phyloP scores from a whole-genome alignment of 2,113 vertebrate species.

The Menidia beryllina region DNA sequence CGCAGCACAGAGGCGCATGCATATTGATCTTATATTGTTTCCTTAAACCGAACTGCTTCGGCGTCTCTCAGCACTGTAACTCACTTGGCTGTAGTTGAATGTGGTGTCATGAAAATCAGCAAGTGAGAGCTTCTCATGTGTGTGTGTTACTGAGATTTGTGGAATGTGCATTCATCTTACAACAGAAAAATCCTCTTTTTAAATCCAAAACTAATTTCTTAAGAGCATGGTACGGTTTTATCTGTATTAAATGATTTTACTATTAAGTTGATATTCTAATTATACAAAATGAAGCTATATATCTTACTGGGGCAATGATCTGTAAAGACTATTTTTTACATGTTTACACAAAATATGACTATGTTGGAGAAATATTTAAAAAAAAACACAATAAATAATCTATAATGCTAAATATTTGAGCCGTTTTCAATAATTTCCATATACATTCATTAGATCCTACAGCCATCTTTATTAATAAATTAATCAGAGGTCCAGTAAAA shows the following conservation, averaged over 20 bases:
- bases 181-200: background rate
- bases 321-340: no score
- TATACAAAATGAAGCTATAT: background rate
- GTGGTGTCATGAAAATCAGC: constrained; percentile 38
- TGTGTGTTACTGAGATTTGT: background rate
- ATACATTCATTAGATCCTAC: constrained; percentile 56
- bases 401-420: constrained; percentile 68
- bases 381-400: constrained; percentile 43
- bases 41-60: constrained; percentile 66
- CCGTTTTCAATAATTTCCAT: constrained; percentile 61
- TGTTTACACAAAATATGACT: background rate
- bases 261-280: background rate
- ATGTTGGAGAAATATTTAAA: constrained; percentile 10
- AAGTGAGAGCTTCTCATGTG: constrained; percentile 32
- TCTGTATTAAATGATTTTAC: background rate
- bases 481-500: constrained; percentile 49
- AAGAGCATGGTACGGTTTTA: background rate
- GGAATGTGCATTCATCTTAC: background rate
- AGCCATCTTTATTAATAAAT: constrained; percentile 64
- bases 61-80: constrained; percentile 41
- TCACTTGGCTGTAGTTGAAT: constrained; percentile 43
- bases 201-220: background rate
- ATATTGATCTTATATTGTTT: constrained; percentile 77
- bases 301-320: background rate
- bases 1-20: constrained; percentile 62